phyloP scores from a whole-genome alignment of 2,797 vertebrate genomes.

The Falco columbarius region DNA sequence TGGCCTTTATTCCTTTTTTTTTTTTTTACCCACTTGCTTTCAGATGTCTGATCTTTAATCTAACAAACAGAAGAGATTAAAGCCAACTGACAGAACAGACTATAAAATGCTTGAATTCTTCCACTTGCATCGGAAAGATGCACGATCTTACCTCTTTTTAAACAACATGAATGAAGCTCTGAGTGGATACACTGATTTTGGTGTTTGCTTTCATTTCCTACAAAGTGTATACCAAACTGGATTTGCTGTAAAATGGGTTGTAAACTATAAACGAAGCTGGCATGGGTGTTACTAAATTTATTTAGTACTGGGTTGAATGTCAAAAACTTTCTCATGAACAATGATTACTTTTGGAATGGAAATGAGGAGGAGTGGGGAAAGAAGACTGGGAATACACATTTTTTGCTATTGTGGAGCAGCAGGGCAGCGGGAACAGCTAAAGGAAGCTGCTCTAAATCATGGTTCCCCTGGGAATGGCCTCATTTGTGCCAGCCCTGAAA shows the following conservation, averaged over 20 bases:
- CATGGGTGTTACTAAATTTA: not conserved
- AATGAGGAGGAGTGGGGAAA: not conserved
- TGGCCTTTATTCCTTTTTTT: not conserved
- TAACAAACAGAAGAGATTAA: not conserved
- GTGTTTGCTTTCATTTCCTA: conserved; percentile 5
- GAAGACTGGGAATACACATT: not conserved
- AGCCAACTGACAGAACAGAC: not conserved
- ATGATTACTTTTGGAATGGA: conserved; percentile 11
- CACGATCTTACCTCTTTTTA: not conserved
- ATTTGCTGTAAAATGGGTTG: not conserved
- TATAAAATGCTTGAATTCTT: not conserved
- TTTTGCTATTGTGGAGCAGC: not conserved
- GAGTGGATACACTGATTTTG: not conserved
- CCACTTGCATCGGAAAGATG: not conserved
- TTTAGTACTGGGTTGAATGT: not conserved
- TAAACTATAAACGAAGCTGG: not conserved
- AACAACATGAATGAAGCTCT: not conserved
- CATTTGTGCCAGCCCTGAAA: not conserved
- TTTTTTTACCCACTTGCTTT: not conserved
- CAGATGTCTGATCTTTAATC: conserved; percentile 7
- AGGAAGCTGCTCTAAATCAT: conserved; percentile 4
- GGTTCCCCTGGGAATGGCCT: not conserved
- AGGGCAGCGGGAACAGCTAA: not conserved
- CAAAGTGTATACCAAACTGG: not conserved
- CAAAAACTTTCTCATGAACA: conserved; percentile 20